Evolutionary conservation across 2,888 invertebrate genomes (phyloP), one percentile per base, ranked within the genome.

Genomic region (Pyrocoelia pectoralis): DNA sequence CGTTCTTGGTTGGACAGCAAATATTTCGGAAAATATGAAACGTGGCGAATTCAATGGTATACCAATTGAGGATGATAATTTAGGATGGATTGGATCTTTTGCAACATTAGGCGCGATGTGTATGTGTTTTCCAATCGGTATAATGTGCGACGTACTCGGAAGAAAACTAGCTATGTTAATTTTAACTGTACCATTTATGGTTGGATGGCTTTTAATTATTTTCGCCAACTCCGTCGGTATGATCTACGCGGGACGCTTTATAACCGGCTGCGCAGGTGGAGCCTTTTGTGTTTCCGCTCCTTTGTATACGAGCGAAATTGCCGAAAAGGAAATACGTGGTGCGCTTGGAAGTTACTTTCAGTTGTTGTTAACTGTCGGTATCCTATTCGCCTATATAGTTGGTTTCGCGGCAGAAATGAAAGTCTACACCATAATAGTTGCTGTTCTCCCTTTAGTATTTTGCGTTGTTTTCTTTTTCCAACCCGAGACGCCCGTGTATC

Each of bases 311-410:
- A 90, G 89, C 40, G 97, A 97, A 83, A 94, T 94, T 48, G 88
- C 95, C 0, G 90, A 94, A 71, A 91, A 89, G 71, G 87, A 89
- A 17, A 89, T 94, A 70, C 85, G 97, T 58, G 97, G 97, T 0
- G 87, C 89, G 0, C 81, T 97, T 0, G 96, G 95, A 2, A 92
- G 93, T 51, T 93, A 90, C 75, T 94, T 95, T 77, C 96, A 97
- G 77, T 81, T 97, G 29, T 90, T 93, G 87, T 84, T 95, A 58
- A 92, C 92, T 0, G 79, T 90, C 12, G 97, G 97, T 68, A 94
- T 96, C 60, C 84, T 95, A 0, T 85, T 91, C 65, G 85, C 90
- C 0, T 95, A 95, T 76, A 79, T 85, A n/a, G 14, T 59, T 6
- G 59, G 29, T 24, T 33, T 58, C 29, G 53, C 69, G 84, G 0